These are phyloP conservation scores for Peribatodes rhomboidaria DNA, from an alignment of 2,888 invertebrate species.

Conservation along the genomic window DNA sequence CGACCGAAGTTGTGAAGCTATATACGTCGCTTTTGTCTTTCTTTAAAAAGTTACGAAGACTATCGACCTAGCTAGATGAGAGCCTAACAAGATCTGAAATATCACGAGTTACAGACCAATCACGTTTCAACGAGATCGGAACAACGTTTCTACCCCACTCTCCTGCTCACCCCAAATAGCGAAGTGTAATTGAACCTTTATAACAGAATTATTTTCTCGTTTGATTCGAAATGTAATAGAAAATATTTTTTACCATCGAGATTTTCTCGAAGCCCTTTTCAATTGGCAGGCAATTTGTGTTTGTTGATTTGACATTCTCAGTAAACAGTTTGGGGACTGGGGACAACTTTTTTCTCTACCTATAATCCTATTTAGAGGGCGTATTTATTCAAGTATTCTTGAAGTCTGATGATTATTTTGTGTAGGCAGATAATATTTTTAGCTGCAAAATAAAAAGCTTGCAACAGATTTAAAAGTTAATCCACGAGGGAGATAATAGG, in stretches of 20 bases:
- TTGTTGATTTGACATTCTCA: conserved; percentile 45
- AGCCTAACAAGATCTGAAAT: conserved; percentile 15
- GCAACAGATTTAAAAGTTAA: conserved; percentile 9
- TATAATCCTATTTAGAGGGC: neutral
- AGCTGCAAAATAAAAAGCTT: conserved; percentile 26
- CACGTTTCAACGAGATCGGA: conserved; percentile 27
- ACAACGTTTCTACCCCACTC: conserved; percentile 39
- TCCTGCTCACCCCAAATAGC: conserved; percentile 41
- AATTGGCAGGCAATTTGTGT: conserved; percentile 49
- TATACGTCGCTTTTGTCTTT: conserved; percentile 11
- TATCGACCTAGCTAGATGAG: conserved; percentile 10
- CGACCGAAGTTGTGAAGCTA: conserved; percentile 5
- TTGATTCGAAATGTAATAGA: conserved; percentile 51
- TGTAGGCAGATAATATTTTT: neutral
- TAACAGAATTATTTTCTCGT: conserved; percentile 54
- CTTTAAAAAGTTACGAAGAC: neutral
- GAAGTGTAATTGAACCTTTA: conserved; percentile 56
- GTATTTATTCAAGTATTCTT: conserved; percentile 7
- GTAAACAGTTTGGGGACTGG: conserved; percentile 17
- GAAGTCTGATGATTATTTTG: neutral
- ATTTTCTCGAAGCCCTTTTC: conserved; percentile 40
- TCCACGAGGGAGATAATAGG: conserved; percentile 29
- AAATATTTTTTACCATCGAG: conserved; percentile 48
- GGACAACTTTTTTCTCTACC: conserved; percentile 11
- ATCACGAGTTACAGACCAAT: conserved; percentile 29